Evolutionary conservation across 2,888 invertebrate genomes (phyloP), one percentile per base, ranked within the genome.

Genomic region (Julus scandinavius): DNA sequence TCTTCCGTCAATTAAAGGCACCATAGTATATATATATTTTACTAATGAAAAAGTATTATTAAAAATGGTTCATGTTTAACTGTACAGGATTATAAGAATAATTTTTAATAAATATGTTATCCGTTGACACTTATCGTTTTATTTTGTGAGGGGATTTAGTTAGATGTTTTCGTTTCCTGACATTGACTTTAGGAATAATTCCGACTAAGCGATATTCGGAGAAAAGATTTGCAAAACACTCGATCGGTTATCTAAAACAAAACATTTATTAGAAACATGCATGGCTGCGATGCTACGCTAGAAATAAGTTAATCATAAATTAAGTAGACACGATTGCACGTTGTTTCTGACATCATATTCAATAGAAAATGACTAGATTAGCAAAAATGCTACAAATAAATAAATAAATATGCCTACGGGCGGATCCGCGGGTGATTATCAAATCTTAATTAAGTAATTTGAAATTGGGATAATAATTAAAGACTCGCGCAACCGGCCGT

Each of bases 201-300:
- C 2, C 72, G 20, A 20, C n/a, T 0, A 72, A 20, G 29, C 9
- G 1, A 29, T 20, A n/a, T n/a, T n/a, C n/a, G n/a, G n/a, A n/a
- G n/a, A n/a, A n/a, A n/a, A n/a, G n/a, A n/a, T n/a, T n/a, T n/a
- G 11, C 1, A 72, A 72, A 1, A 29, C n/a, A 29, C 1, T 72
- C 72, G 29, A 29, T 2, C 72, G 1, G 7, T 20, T 7, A 29
- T 72, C 72, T 72, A 72, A 72, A 72, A 72, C 72, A 72, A 72
- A 72, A 72, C 72, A 72, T 72, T 72, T 72, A 72, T 72, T 72
- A 29, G 72, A 72, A 54, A 54, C 54, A 54, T 20, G 29, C n/a
- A 7, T n/a, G n/a, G n/a, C 29, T 20, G 72, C 9, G 72, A 29
- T 72, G 20, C 29, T 29, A 72, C 20, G 72, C 72, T 17, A 72